Evolutionary conservation across 1,140 invertebrate genomes (phyloP).

Genomic region (Patella vulgata): DNA sequence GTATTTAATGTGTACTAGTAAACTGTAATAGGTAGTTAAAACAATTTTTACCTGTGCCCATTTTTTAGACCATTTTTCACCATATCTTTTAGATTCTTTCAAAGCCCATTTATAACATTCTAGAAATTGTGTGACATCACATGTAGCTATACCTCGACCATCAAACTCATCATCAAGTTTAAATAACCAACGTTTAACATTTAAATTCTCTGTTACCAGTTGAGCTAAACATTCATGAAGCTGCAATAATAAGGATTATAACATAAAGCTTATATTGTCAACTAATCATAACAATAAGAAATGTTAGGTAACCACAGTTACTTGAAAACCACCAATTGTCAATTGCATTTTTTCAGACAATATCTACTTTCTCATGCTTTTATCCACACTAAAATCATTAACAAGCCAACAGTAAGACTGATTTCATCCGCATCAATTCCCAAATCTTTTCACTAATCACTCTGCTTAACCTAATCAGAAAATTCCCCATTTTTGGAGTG

Average conservation of each 20-base stretch:
- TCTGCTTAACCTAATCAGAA: too few relatives aligned
- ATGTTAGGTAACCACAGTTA: too few relatives aligned
- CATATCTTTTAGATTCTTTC: slow-evolving; percentile 63
- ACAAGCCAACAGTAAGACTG: not conserved
- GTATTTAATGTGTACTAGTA: not conserved
- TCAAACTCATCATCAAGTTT: slow-evolving; percentile 66
- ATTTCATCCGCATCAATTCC: not conserved
- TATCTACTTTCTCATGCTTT: too few relatives aligned
- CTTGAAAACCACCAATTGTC: not conserved
- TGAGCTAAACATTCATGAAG: slow-evolving; percentile 64
- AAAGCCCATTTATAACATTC: slow-evolving; percentile 63
- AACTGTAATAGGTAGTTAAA: slow-evolving; percentile 2
- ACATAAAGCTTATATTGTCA: not conserved
- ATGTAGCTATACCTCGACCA: slow-evolving; percentile 63
- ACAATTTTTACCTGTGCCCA: slow-evolving; percentile 62
- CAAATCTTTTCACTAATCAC: not conserved
- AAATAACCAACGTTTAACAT: slow-evolving; percentile 64
- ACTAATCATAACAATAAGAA: not conserved
- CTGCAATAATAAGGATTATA: slow-evolving; percentile 41
- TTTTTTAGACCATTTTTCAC: slow-evolving; percentile 66
- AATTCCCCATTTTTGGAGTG: too few relatives aligned
- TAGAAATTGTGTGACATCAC: slow-evolving; percentile 59
- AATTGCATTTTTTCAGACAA: too few relatives aligned
- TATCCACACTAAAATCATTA: too few relatives aligned
- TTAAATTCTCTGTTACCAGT: slow-evolving; percentile 64